Conservation (phyloP, 2,797 vertebrate genomes). For the Microcaecilia unicolor region DNA sequence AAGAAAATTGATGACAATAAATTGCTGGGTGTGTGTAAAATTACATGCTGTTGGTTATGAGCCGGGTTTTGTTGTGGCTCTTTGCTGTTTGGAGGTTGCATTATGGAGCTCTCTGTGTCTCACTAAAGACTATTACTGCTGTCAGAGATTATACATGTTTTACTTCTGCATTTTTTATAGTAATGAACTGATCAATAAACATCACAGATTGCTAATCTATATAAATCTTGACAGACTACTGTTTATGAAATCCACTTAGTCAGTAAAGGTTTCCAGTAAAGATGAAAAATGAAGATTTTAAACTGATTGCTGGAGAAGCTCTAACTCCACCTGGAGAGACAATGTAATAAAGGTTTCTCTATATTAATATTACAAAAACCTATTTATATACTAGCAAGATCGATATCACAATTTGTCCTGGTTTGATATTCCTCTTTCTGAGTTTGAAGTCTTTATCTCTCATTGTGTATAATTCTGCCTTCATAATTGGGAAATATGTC, state of each 20-base stretch:
- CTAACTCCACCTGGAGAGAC: slow-evolving; percentile 59
- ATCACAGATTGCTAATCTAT: slow-evolving; percentile 74
- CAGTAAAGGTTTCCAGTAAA: slow-evolving; percentile 63
- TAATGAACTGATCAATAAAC: slow-evolving; percentile 65
- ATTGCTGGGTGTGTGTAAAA: no score
- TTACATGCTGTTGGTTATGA: no score
- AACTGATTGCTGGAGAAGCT: slow-evolving; percentile 67
- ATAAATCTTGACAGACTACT: slow-evolving; percentile 64
- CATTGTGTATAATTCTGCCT: slow-evolving; percentile 47
- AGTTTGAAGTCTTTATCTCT: slow-evolving; percentile 44
- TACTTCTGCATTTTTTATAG: slow-evolving; percentile 49
- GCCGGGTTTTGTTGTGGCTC: slow-evolving; percentile 3
- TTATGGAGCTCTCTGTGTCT: not conserved
- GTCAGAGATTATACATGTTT: slow-evolving; percentile 8
- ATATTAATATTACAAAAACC: slow-evolving; percentile 82
- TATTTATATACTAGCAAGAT: slow-evolving; percentile 69
- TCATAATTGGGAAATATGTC: slow-evolving; percentile 41
- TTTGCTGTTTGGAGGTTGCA: slow-evolving; percentile 1
- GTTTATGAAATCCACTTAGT: slow-evolving; percentile 67
- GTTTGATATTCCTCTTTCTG: slow-evolving; percentile 43
- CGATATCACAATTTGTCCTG: slow-evolving; percentile 73
- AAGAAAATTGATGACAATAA: no score
- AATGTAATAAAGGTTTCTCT: slow-evolving; percentile 79
- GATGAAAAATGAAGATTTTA: slow-evolving; percentile 78
- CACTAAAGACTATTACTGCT: not conserved